phyloP scores from a whole-genome alignment of 2,113 vertebrate genomes.

The Epinephelus cyanopodus region DNA sequence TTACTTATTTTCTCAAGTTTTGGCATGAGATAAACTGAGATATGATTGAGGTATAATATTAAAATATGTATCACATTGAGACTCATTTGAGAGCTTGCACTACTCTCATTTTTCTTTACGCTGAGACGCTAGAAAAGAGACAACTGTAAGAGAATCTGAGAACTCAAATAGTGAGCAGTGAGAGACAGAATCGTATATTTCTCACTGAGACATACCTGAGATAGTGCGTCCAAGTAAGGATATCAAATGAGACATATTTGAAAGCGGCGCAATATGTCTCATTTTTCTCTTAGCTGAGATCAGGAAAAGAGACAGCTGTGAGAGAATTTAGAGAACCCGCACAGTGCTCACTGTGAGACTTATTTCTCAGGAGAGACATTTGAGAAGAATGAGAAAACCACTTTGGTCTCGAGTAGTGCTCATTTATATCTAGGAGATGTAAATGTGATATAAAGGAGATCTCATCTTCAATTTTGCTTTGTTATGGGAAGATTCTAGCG shows the following conservation, averaged over 20 bases:
- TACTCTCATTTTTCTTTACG: background rate
- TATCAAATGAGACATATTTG: background rate
- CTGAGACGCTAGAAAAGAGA: background rate
- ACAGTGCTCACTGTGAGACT: conserved; percentile 14
- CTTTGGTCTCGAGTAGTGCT: background rate
- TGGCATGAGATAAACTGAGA: background rate
- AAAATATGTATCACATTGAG: background rate
- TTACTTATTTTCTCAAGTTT: background rate
- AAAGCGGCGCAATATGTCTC: background rate
- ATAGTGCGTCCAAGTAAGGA: background rate
- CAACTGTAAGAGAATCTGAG: background rate
- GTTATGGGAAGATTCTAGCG: no score
- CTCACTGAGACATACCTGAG: background rate
- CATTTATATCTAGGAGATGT: no score
- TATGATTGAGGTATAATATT: background rate
- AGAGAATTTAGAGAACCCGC: background rate
- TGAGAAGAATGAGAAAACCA: conserved; percentile 17
- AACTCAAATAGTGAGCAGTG: conserved; percentile 18
- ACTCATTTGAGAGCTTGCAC: conserved; percentile 4
- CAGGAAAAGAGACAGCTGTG: conserved; percentile 10
- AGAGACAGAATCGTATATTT: background rate
- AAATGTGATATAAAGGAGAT: no score
- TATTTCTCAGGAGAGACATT: conserved; percentile 18
- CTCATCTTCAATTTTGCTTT: no score
- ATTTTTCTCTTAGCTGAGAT: background rate